Evolutionary conservation across 2,797 vertebrate genomes (phyloP), one percentile per base, ranked within the genome.

Genomic region (Champsocephalus esox): DNA sequence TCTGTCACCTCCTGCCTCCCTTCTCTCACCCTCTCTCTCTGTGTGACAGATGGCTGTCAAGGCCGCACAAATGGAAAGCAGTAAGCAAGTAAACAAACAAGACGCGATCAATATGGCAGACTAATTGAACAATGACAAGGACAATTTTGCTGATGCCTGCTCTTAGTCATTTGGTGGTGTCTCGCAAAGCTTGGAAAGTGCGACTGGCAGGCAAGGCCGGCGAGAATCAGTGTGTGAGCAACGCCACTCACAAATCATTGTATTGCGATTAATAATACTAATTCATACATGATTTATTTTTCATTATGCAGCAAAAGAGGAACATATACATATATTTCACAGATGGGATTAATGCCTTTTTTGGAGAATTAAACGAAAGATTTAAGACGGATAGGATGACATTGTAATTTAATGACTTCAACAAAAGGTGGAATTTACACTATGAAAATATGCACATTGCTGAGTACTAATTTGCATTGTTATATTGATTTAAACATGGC

Each of bases 21-120:
- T 43, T 71, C 66, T 73, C 59, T 76, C 81, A 41, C 79, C 34
- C 54, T 74, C 66, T 73, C 51, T 65, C 51, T 65, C 75, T 77
- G 50, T 55, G 79, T 88, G 88, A 90, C 91, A 91, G 87, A 90
- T 89, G 88, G 87, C 83, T 89, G 85, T 91, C 83, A 87, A 90
- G 80, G 89, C 81, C 61, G 38, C 57, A 80, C 83, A 83, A 89
- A 83, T 73, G 70, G 80, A 74, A 85, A 85, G 75, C 75, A 66
- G 83, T 76, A 68, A 85, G 85, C 71, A 80, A 86, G 87, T 89
- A 92, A 92, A 92, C 90, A 89, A 92, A 92, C 84, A 83, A 84
- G 82, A 77, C 10, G n/a, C 54, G 83, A 92, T 91, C 90, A 89
- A 90, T 92, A 90, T 79, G 50, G 79, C 67, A 88, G 79, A 85